Evolutionary conservation across 2,797 vertebrate species (phyloP).

Genomic region (Rhadinocentrus ornatus): DNA sequence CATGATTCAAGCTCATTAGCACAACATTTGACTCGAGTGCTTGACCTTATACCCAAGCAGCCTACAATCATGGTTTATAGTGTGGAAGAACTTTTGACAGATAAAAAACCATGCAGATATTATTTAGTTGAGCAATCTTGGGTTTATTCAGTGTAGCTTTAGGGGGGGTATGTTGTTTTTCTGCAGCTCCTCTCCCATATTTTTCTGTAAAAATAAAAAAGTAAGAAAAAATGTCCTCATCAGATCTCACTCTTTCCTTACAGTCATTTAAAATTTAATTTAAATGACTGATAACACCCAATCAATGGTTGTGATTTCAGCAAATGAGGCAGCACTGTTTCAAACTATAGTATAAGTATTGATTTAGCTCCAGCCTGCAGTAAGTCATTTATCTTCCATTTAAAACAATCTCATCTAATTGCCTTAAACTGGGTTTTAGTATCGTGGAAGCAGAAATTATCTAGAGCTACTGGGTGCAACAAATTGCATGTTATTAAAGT

Average conservation of each 20-base stretch:
- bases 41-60: conserved; percentile 46
- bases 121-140: conserved; percentile 15
- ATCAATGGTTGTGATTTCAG: conserved; percentile 75
- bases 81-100: conserved; percentile 15
- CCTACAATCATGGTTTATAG: conserved; percentile 30
- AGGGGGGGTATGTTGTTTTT: conserved; percentile 39
- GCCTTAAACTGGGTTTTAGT: conserved; percentile 59
- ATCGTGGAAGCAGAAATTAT: conserved; percentile 46
- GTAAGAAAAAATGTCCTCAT: conserved; percentile 47
- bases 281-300: conserved; percentile 70
- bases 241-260: conserved; percentile 50
- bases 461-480: conserved; percentile 38
- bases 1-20: conserved; percentile 70
- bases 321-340: conserved; percentile 68
- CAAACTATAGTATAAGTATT: conserved; percentile 64
- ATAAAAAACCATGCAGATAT: conserved; percentile 34
- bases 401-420: conserved; percentile 70
- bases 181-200: conserved; percentile 16
- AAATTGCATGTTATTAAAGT: conserved; percentile 63
- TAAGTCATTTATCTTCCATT: conserved; percentile 65
- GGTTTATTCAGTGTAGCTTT: conserved; percentile 50
- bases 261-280: conserved; percentile 75
- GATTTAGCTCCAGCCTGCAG: conserved; percentile 72
- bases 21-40: conserved; percentile 56
- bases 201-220: conserved; percentile 39